Evolutionary conservation across 92 coral and sea anemone genomes (phyloP), one percentile per base, ranked within the genome.

Genomic region (Porites lobata): DNA sequence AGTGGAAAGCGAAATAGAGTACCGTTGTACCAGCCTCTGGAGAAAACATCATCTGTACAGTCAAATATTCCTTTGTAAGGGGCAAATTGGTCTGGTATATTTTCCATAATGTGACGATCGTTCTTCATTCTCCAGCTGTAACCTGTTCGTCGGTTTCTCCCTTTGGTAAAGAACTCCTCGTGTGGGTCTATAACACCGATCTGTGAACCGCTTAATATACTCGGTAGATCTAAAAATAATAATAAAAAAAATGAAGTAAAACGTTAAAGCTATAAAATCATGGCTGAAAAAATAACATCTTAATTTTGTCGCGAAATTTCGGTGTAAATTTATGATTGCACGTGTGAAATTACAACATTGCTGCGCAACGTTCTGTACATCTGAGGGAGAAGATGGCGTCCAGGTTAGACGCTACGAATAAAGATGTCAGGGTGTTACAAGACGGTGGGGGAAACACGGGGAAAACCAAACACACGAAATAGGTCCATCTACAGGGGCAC

Each of bases 161-260:
- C 4, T 83, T 85, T 91, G 54, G 75, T 78, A 69, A 96, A 95
- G 90, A 90, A 93, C 81, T 91, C 90, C 81, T 96, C 96, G 68
- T 96, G 98, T 2, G 99, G 99, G 66, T 96, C 99, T 19, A 96
- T 88, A 66, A 96, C 74, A 3, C 94, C 95, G 21, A 96, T 38
- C 63, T 84, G 85, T 19, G 91, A 86, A 17, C 90, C 93, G 75
- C 99, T 96, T 5, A 95, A 79, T 10, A 96, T 89, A 47, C 96
- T 90, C 15, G 99, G 99, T 61, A 95, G 95, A 79, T 96, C 99
- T 96, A 83, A 14, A 15, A n/a, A 9, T 1, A 10, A 69, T n/a
- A n/a, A n/a, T n/a, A 13, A 18, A 13, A 9, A 29, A 13, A 56
- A 76, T 9, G 14, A 1, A 20, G 8, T 14, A 24, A n/a, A 7